Percentiles rank a stretch among this genome's conserved stretches.
Conservation (phyloP, 2,888 invertebrate species). For the Drosophila kambysellisi region DNA sequence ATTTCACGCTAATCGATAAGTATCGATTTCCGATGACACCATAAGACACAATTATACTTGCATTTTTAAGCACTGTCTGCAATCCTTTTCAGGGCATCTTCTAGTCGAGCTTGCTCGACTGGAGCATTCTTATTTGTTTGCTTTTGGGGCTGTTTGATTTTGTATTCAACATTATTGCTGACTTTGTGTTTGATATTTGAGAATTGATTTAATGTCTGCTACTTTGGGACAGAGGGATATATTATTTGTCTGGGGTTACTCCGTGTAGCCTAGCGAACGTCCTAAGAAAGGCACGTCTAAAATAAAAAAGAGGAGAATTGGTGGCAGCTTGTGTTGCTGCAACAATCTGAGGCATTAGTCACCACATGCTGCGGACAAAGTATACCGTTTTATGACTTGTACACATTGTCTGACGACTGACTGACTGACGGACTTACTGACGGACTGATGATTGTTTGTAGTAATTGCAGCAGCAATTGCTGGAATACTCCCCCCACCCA, state of each 20-base stretch:
- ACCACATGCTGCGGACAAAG: slow-evolving; percentile 44
- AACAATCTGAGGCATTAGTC: slow-evolving; percentile 47
- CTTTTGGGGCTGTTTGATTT: slow-evolving; percentile 23
- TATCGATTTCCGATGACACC: background rate
- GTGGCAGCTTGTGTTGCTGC: slow-evolving; percentile 24
- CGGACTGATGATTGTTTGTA: slow-evolving; percentile 69
- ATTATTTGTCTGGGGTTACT: background rate
- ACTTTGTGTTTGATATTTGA: slow-evolving; percentile 40
- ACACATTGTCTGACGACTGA: slow-evolving; percentile 53
- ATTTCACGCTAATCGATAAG: background rate
- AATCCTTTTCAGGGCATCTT: background rate
- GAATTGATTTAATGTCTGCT: slow-evolving; percentile 30
- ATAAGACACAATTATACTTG: background rate
- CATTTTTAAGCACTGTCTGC: background rate
- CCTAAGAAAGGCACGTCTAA: background rate
- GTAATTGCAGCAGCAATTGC: slow-evolving; percentile 76
- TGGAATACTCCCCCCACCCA: slow-evolving; percentile 27
- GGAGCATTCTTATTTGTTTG: background rate
- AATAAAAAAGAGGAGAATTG: slow-evolving; percentile 4
- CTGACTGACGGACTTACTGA: slow-evolving; percentile 1
- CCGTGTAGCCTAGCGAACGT: background rate
- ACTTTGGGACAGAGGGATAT: slow-evolving; percentile 36
- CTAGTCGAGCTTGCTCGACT: background rate
- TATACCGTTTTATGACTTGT: slow-evolving; percentile 48
- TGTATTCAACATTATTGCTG: slow-evolving; percentile 53